These are phyloP conservation scores for Arenicola marina DNA, from an alignment of 2,888 invertebrate genomes.

Conservation along the genomic window DNA sequence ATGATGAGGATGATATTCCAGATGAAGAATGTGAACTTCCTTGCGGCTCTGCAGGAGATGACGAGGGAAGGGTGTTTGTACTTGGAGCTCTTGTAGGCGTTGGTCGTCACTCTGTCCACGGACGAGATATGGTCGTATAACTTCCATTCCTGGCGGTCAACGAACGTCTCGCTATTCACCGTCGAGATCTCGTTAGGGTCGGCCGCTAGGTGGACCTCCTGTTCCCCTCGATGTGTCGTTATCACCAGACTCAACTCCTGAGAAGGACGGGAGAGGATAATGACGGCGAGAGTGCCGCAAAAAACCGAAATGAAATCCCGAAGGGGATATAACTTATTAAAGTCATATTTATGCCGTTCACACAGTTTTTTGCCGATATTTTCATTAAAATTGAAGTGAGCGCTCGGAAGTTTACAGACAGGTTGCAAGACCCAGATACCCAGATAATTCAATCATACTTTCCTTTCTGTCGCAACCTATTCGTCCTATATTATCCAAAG, in stretches of 20 bases:
- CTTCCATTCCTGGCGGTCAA: constrained; percentile 55
- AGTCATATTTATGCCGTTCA: background rate
- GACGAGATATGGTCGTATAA: constrained; percentile 41
- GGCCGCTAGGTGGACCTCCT: constrained; percentile 14
- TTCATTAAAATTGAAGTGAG: no score
- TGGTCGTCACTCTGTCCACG: constrained; percentile 10
- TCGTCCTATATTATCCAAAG: no score
- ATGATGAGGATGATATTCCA: constrained; percentile 28
- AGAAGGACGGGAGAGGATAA: background rate
- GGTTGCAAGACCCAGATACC: no score
- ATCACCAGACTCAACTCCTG: constrained; percentile 26
- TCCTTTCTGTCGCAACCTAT: no score
- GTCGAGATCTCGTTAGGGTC: constrained; percentile 20
- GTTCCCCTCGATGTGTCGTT: constrained; percentile 21
- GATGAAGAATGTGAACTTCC: constrained; percentile 21
- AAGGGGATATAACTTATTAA: background rate
- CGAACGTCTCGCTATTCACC: constrained; percentile 38
- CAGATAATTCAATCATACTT: no score
- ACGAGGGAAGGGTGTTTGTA: constrained; percentile 26
- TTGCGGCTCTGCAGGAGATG: constrained; percentile 24
- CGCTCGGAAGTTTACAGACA: no score
- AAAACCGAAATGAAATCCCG: background rate
- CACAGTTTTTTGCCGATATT: no score
- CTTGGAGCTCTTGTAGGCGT: constrained; percentile 19
- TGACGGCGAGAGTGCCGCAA: no score